Conservation (phyloP, 2,888 invertebrate genomes). For the Apodemia duryi region DNA sequence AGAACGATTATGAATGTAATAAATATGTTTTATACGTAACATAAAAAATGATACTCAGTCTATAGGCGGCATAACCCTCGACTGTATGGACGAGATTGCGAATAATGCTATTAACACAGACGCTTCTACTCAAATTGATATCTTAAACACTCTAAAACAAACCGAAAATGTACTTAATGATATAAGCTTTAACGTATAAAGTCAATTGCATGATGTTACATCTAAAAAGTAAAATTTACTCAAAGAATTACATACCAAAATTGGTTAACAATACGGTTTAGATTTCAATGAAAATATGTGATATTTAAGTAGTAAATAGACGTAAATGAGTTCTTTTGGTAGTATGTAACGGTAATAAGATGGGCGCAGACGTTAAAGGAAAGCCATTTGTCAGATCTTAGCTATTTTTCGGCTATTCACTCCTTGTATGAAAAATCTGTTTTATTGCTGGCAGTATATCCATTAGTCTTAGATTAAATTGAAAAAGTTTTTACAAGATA, state of each 20-base stretch:
- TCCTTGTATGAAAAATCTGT: constrained; percentile 74
- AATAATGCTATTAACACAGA: constrained; percentile 80
- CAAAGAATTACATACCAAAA: constrained; percentile 41
- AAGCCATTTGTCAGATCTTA: constrained; percentile 78
- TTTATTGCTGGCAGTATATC: constrained; percentile 69
- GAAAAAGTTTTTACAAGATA: neutral
- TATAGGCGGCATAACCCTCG: constrained; percentile 71
- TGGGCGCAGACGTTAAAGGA: constrained; percentile 79
- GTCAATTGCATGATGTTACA: constrained; percentile 31
- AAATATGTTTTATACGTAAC: constrained; percentile 79
- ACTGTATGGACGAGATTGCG: constrained; percentile 79
- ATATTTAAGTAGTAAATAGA: constrained; percentile 59
- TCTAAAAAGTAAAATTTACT: constrained; percentile 39
- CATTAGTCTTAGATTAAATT: constrained; percentile 45
- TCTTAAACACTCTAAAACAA: constrained; percentile 47
- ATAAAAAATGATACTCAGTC: constrained; percentile 74
- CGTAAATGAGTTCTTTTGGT: constrained; percentile 76
- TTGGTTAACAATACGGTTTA: constrained; percentile 34
- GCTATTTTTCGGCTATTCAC: constrained; percentile 74
- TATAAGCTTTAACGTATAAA: constrained; percentile 37
- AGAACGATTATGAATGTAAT: constrained; percentile 75
- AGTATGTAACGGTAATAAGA: constrained; percentile 79
- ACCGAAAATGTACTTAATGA: constrained; percentile 42
- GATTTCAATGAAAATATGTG: constrained; percentile 36
- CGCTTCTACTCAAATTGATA: constrained; percentile 79